These are phyloP conservation scores for Jaculus jaculus DNA, from an alignment of 2,113 vertebrate genomes.

Conservation along the genomic window DNA sequence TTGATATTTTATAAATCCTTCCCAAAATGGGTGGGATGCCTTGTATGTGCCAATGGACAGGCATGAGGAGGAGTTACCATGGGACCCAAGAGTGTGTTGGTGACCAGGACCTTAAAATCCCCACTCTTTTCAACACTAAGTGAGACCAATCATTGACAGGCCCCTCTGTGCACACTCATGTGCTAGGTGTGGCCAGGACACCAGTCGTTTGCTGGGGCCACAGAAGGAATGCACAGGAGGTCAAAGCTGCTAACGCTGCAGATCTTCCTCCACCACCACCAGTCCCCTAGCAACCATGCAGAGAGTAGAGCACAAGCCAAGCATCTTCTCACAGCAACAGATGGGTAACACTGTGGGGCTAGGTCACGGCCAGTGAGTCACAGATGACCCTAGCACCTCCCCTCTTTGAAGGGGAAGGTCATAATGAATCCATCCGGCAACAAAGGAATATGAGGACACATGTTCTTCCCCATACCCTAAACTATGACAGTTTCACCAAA, in stretches of 20 bases:
- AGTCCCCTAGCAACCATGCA: not conserved
- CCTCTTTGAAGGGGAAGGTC: not conserved
- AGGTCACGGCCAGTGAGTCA: not conserved
- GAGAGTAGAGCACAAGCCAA: not conserved
- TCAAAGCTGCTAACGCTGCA: not conserved
- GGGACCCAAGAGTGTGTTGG: not conserved
- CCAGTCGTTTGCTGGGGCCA: not conserved
- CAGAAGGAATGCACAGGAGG: not conserved
- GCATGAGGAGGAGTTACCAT: not conserved
- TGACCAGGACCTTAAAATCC: not conserved
- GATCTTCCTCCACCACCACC: not conserved
- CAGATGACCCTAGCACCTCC: not conserved
- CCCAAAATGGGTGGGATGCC: not conserved
- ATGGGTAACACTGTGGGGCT: not conserved
- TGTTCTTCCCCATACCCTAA: accelerated
- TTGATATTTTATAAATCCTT: not conserved
- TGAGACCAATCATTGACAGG: not conserved
- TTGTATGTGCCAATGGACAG: accelerated
- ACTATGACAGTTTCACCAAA: not conserved
- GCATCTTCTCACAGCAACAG: not conserved
- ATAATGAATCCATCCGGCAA: accelerated
- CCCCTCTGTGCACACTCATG: accelerated
- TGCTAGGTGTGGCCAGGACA: not conserved
- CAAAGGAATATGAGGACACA: not conserved
- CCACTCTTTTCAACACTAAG: no score